A percentile compares a stretch with the other conserved stretches of the same genome.
Evolutionary conservation across 2,888 invertebrate genomes (phyloP).

Genomic region (Drosophila setosimentum): DNA sequence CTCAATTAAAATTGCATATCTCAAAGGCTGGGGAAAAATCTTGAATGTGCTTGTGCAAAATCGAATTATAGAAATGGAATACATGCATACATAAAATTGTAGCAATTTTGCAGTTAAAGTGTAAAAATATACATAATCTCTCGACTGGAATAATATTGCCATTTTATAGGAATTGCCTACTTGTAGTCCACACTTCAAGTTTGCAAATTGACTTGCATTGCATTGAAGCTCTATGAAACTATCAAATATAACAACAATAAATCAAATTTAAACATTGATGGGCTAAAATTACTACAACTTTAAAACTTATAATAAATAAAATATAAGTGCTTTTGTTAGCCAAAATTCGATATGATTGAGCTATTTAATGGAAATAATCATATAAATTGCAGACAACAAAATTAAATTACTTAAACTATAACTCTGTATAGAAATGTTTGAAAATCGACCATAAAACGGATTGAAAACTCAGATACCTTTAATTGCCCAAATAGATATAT

Average conservation of each 20-base stretch:
- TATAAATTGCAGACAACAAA: not conserved
- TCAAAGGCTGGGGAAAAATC: not conserved
- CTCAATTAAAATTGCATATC: conserved; percentile 30
- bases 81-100: not conserved
- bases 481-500: not conserved
- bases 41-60: conserved; percentile 10
- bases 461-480: not conserved
- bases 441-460: not conserved
- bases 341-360: too few species aligned
- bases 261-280: not conserved
- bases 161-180: not conserved
- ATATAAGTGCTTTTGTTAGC: not conserved
- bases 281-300: not conserved
- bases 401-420: not conserved
- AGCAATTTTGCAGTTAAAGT: not conserved
- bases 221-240: not conserved
- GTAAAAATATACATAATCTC: not conserved
- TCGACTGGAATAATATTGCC: not conserved
- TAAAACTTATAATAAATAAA: not conserved
- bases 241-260: not conserved
- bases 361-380: not conserved
- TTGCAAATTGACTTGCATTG: not conserved
- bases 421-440: not conserved
- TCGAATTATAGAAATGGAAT: conserved; percentile 18
- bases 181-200: not conserved